Conservation (phyloP, 2,113 vertebrate species). For the Ailuropoda melanoleuca region DNA sequence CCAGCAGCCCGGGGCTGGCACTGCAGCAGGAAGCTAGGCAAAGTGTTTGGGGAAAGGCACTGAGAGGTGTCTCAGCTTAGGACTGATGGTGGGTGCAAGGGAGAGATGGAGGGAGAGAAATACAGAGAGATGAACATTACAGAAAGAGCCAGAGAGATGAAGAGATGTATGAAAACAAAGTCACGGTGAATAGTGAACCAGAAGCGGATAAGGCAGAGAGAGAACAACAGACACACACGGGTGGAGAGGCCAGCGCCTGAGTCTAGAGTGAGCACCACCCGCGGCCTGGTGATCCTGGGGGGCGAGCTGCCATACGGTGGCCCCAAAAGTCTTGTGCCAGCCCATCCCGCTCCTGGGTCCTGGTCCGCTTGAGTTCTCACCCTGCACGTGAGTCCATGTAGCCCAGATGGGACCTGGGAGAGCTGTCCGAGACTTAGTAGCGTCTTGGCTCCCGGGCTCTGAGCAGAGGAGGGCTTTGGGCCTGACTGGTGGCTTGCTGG, state of each 20-base stretch:
- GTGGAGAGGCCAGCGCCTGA: not conserved
- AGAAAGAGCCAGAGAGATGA: not conserved
- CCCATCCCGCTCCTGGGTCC: not conserved
- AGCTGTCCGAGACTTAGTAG: not conserved
- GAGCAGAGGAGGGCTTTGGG: not conserved
- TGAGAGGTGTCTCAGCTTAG: rapidly evolving
- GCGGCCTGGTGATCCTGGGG: not conserved
- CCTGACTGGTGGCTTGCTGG: not conserved
- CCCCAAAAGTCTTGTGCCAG: not conserved
- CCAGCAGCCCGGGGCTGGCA: not conserved
- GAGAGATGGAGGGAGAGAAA: too few species aligned
- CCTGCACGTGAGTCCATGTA: not conserved
- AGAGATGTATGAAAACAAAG: not conserved
- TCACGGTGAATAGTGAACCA: rapidly evolving
- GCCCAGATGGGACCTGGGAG: not conserved
- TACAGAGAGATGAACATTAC: rapidly evolving
- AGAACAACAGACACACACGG: not conserved
- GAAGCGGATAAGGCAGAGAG: not conserved
- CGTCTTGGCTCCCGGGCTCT: not conserved
- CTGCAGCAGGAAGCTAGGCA: not conserved
- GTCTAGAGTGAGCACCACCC: not conserved
- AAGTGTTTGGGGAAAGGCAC: not conserved
- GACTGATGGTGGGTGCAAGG: not conserved
- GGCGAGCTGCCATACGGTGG: rapidly evolving
- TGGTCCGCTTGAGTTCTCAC: too few species aligned